phyloP scores from a whole-genome alignment of 2,113 vertebrate genomes.

The Ptilonorhynchus violaceus region DNA sequence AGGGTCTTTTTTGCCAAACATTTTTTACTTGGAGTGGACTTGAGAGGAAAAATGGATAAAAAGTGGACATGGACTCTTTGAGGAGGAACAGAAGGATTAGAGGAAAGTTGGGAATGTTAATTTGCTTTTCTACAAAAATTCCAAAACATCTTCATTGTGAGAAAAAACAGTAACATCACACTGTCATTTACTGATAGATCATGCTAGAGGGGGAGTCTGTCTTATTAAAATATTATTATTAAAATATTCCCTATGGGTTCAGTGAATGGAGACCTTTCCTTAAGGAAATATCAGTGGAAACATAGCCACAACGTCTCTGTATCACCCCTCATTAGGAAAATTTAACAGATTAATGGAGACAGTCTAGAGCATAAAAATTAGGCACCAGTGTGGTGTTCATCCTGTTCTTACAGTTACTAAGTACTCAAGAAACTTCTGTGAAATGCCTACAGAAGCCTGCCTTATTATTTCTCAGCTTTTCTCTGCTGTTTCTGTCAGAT shows the following conservation, averaged over 20 bases:
- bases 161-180: neutral
- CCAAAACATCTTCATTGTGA: neutral
- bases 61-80: neutral
- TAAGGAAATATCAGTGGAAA: neutral
- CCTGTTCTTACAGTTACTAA: neutral
- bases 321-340: neutral
- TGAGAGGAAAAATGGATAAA: neutral
- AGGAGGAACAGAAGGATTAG: neutral
- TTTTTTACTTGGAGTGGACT: neutral
- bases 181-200: neutral
- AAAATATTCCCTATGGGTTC: neutral
- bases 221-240: conserved; percentile 16
- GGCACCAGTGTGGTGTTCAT: neutral
- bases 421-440: neutral
- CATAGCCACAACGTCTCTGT: neutral
- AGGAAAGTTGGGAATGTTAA: neutral
- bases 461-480: neutral
- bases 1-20: neutral
- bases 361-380: neutral
- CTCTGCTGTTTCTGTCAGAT: neutral
- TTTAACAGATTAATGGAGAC: neutral
- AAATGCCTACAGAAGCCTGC: neutral
- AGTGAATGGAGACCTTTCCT: neutral
- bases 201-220: neutral
- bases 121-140: neutral